Evolutionary conservation across 92 coral and sea anemone genomes (phyloP), one percentile per base, ranked within the genome.

Genomic region (Phenganax marumi): DNA sequence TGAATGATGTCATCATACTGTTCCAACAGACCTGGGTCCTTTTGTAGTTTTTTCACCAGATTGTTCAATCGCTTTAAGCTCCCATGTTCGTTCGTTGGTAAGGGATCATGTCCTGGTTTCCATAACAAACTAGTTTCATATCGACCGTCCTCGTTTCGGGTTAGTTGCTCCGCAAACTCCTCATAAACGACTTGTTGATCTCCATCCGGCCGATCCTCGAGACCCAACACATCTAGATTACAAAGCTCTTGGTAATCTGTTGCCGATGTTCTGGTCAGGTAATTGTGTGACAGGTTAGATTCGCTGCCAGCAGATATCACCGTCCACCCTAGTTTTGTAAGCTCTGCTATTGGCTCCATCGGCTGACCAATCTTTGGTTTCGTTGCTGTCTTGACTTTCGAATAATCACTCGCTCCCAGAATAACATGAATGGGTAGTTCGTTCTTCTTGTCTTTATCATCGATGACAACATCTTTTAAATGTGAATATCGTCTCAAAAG

Each of bases 1-100:
- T 81, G 86, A 19, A 86, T 86, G n/a, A 86, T 76, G 25, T 86
- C 62, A 47, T 75, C 74, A 16, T 86, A 82, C 50, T 71, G 33
- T 8, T 51, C 43, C 33, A 81, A 25, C 22, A 47, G 10, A 0
- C 52, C 85, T 51, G 85, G 85, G 10, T 81, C 51, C 16, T 66
- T 49, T 21, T 64, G 51, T 18, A 81, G 77, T 23, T 68, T 81
- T 33, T 50, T 66, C 64, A 81, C 8, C 19, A 54, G 60, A 54
- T 18, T 54, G 3, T 54, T 19, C 60, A 54, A 54, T 11, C 60
- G 46, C 73, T 46, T 66, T 66, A 54, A 2, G 17, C 60, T 54
- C 17, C 60, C 60, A 54, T 11, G 60, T 54, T 54, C 60, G 17
- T 54, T 54, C 17, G 60, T 54, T 54, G 60, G 60, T 11, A 54